Conservation (phyloP, 2,113 vertebrate species). For the Ellobius talpinus region DNA sequence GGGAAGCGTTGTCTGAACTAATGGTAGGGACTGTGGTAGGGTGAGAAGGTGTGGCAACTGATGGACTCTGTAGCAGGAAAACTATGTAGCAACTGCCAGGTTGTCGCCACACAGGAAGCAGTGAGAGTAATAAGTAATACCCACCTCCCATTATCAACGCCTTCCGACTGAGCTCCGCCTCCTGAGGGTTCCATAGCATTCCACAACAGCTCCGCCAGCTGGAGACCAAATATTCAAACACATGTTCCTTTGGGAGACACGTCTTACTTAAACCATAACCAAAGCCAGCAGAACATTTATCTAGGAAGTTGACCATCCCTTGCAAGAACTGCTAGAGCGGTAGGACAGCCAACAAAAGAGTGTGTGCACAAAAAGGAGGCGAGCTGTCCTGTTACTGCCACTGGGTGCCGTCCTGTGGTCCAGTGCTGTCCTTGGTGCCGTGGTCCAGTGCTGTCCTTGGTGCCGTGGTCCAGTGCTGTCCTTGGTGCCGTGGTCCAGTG, state of each 20-base stretch:
- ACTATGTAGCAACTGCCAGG: background rate
- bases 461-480: fast-evolving
- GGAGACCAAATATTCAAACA: background rate
- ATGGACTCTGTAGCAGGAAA: background rate
- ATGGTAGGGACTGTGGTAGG: too few species aligned
- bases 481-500: fast-evolving
- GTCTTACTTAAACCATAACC: background rate
- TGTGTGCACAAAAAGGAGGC: background rate
- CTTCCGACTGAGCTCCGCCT: background rate
- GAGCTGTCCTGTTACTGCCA: background rate
- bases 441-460: fast-evolving
- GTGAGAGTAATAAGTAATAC: background rate
- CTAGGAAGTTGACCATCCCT: background rate
- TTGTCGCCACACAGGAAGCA: background rate
- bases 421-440: fast-evolving
- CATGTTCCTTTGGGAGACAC: background rate
- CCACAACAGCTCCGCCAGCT: background rate
- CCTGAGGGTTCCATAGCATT: background rate
- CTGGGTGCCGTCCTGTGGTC: fast-evolving
- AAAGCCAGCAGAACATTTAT: background rate
- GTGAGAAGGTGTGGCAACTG: background rate
- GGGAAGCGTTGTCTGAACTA: background rate
- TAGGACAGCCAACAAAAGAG: background rate
- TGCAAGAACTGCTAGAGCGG: background rate
- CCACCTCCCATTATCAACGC: background rate